phyloP scores from a whole-genome alignment of 2,888 invertebrate genomes.

The Tipula confusa region DNA sequence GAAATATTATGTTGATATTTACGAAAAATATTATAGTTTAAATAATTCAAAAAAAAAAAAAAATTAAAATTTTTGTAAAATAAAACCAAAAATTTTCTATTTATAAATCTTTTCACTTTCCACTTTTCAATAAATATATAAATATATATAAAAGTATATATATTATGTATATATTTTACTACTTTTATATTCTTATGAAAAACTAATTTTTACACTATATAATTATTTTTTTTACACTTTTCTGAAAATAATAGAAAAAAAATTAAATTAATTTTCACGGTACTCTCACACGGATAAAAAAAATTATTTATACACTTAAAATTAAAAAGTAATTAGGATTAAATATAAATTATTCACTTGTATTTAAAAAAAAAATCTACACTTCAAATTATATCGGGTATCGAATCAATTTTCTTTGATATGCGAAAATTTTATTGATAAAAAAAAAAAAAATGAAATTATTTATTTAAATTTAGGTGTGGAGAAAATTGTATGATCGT shows the following conservation, averaged over 20 bases:
- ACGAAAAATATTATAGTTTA: not conserved
- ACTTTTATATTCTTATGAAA: not conserved
- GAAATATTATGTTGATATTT: not conserved
- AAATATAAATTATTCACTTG: not conserved
- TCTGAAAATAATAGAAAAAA: slow-evolving; percentile 25
- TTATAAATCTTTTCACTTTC: slow-evolving; percentile 3
- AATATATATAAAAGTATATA: not conserved
- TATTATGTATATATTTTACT: not conserved
- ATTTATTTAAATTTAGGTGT: slow-evolving; percentile 10
- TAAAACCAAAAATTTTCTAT: slow-evolving; percentile 25
- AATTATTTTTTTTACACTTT: not conserved
- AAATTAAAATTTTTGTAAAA: not conserved
- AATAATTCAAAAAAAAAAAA: not conserved
- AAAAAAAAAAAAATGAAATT: no score
- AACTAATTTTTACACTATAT: slow-evolving; percentile 21
- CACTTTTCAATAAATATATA: slow-evolving; percentile 15
- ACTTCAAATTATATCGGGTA: not conserved
- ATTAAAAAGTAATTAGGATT: not conserved
- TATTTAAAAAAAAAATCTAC: slow-evolving; percentile 4
- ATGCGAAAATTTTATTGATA: not conserved
- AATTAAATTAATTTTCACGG: not conserved
- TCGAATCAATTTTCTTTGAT: slow-evolving; percentile 4
- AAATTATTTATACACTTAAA: not conserved
- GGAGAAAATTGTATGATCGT: slow-evolving; percentile 20
- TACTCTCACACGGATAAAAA: not conserved